A percentile compares a stretch with the other conserved stretches of the same genome.
Conservation (phyloP, 2,113 vertebrate genomes). For the Cercopithecus mona region DNA sequence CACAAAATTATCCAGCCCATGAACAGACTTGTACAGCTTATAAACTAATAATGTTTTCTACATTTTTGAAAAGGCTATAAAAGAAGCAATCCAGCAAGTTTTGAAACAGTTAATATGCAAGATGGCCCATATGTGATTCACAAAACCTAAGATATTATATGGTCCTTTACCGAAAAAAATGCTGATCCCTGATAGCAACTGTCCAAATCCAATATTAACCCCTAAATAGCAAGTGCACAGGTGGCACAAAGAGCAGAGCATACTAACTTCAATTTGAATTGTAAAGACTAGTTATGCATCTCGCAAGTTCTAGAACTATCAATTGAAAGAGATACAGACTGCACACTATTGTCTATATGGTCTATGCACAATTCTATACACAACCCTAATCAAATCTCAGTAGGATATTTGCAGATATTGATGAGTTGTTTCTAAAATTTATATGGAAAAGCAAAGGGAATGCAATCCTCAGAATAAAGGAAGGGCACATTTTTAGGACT, state of each 20-base stretch:
- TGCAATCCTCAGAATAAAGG: background rate
- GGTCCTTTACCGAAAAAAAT: background rate
- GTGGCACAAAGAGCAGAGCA: background rate
- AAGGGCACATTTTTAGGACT: background rate
- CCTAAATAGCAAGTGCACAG: background rate
- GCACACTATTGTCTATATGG: background rate
- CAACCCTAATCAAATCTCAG: background rate
- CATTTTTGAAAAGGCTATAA: background rate
- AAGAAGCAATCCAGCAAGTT: background rate
- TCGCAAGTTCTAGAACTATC: background rate
- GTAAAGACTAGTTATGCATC: background rate
- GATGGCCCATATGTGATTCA: background rate
- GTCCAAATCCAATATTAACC: background rate
- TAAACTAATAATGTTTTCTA: background rate
- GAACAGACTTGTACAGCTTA: background rate
- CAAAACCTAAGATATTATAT: background rate
- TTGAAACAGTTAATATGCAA: background rate
- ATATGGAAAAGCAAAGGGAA: background rate
- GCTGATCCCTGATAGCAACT: background rate
- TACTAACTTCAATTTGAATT: background rate
- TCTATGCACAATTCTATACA: background rate
- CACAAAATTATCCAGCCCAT: background rate
- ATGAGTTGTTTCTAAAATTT: background rate
- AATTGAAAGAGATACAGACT: background rate
- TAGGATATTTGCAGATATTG: background rate